These are phyloP conservation scores for Neofelis nebulosa DNA, from an alignment of 2,113 vertebrate species.

Conservation along the genomic window DNA sequence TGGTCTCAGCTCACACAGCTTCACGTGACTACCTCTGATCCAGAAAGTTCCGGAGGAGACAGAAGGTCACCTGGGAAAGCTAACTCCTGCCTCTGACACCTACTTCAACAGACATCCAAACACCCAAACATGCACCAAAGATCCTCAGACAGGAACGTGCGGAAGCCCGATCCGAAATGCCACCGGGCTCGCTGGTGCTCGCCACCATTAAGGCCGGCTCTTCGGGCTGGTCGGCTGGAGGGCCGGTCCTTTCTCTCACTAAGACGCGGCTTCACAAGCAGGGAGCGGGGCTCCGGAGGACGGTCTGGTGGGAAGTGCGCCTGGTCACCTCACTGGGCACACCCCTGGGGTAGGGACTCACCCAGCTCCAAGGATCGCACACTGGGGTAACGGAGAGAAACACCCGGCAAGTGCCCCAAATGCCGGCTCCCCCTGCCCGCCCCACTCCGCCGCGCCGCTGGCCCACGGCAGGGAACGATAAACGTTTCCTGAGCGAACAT, in stretches of 20 bases:
- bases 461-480: not conserved
- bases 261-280: no score
- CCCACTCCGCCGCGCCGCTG: rapidly evolving
- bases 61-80: not conserved
- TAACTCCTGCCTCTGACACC: rapidly evolving
- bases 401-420: no score
- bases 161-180: rapidly evolving
- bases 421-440: rapidly evolving
- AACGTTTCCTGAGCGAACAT: rapidly evolving
- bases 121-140: rapidly evolving
- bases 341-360: not conserved
- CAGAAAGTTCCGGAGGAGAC: not conserved
- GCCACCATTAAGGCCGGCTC: rapidly evolving
- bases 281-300: not conserved
- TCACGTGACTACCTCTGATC: no score
- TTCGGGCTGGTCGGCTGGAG: rapidly evolving
- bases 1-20: rapidly evolving
- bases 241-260: not conserved
- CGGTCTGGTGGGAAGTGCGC: not conserved
- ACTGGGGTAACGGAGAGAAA: rapidly evolving
- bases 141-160: not conserved
- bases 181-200: not conserved
- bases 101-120: rapidly evolving
- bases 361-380: rapidly evolving
- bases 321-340: not conserved